Conservation (phyloP, 1,140 invertebrate genomes). For the Geopemphigus sp. region DNA sequence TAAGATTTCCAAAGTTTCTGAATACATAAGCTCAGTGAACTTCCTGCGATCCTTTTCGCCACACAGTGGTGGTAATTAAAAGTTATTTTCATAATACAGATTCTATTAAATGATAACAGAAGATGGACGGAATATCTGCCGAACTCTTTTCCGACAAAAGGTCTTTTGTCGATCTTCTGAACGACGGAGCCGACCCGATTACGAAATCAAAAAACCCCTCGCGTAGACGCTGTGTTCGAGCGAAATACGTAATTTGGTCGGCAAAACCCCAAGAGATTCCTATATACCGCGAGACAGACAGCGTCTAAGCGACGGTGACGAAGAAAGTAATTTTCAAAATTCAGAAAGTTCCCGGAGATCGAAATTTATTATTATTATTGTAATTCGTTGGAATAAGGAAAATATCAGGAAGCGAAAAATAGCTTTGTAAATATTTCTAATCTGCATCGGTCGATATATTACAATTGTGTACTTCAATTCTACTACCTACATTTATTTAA, state of each 20-base stretch:
- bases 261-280: constrained; percentile 4
- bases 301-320: constrained; percentile 11
- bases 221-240: not conserved
- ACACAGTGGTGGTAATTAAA: constrained; percentile 34
- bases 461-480: no score
- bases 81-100: constrained; percentile 44
- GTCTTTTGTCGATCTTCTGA: constrained; percentile 43
- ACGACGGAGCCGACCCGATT: not conserved
- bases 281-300: not conserved
- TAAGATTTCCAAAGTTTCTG: constrained; percentile 12
- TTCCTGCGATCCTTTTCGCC: not conserved
- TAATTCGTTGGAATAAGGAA: not conserved
- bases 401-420: not conserved
- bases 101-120: constrained; percentile 43
- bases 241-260: not conserved
- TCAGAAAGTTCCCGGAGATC: constrained; percentile 7
- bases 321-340: constrained; percentile 25
- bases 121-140: constrained; percentile 2
- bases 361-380: not conserved
- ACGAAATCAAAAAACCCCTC: constrained; percentile 10
- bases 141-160: constrained; percentile 40
- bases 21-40: constrained; percentile 5
- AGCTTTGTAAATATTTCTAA: no score
- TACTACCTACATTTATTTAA: not conserved
- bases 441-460: not conserved